Conservation (phyloP, 2,113 vertebrate genomes). For the Arenaria interpres region DNA sequence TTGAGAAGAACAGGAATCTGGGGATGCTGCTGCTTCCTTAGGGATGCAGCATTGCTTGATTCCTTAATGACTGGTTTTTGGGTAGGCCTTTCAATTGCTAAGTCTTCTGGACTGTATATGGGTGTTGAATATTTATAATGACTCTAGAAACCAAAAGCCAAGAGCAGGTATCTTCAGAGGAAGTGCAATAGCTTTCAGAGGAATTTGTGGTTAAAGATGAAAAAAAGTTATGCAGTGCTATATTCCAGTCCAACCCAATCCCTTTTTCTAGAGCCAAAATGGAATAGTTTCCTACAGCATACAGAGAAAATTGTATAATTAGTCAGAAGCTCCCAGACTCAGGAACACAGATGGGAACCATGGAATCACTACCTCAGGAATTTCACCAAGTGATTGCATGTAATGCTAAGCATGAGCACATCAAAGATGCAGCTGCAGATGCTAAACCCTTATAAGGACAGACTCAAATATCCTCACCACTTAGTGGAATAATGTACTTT, state of each 20-base stretch:
- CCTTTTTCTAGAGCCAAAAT: constrained; percentile 52
- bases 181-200: constrained; percentile 30
- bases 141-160: background rate
- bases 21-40: background rate
- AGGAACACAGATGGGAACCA: constrained; percentile 50
- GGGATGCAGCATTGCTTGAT: background rate
- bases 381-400: constrained; percentile 21
- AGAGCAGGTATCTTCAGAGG: constrained; percentile 41
- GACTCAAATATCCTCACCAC: background rate
- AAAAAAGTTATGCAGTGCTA: constrained; percentile 35
- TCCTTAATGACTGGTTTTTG: background rate
- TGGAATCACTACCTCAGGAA: constrained; percentile 39
- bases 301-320: constrained; percentile 49
- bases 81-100: background rate
- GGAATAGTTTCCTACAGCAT: constrained; percentile 48
- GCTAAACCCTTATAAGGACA: background rate
- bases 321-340: constrained; percentile 48
- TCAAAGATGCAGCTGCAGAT: constrained; percentile 42
- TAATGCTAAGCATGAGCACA: constrained; percentile 28
- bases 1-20: background rate
- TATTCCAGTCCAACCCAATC: constrained; percentile 27
- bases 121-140: background rate
- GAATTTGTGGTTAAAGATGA: constrained; percentile 42
- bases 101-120: background rate
- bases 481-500: background rate